Conservation (phyloP, 2,888 invertebrate genomes). For the Polyploca ridens region DNA sequence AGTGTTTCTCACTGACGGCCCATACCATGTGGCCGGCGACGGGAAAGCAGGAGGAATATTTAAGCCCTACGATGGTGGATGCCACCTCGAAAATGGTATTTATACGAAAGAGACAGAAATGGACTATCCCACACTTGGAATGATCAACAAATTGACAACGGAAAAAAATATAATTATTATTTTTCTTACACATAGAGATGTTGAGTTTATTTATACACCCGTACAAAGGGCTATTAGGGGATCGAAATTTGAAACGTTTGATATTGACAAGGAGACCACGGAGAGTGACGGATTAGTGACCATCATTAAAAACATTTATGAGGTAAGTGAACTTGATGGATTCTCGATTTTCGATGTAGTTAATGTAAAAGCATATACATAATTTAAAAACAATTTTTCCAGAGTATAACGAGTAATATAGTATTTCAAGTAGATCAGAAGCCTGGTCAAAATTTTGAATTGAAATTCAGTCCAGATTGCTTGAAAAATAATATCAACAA, state of each 20-base stretch:
- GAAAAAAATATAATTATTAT: slow-evolving; percentile 52
- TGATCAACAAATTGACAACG: slow-evolving; percentile 79
- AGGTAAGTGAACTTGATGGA: slow-evolving; percentile 46
- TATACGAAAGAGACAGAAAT: slow-evolving; percentile 84
- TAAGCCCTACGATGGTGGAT: slow-evolving; percentile 89
- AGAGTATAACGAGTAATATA: slow-evolving; percentile 55
- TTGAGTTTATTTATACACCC: slow-evolving; percentile 34
- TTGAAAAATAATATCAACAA: slow-evolving; percentile 8
- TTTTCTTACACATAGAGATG: slow-evolving; percentile 42
- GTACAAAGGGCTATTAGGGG: slow-evolving; percentile 45
- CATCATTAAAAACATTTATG: slow-evolving; percentile 51
- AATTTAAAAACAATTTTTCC: slow-evolving; percentile 28
- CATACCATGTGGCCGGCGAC: slow-evolving; percentile 92
- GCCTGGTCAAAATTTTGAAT: slow-evolving; percentile 52
- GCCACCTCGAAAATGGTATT: slow-evolving; percentile 82
- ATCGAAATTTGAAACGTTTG: slow-evolving; percentile 34
- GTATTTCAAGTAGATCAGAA: slow-evolving; percentile 47
- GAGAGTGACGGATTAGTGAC: slow-evolving; percentile 25
- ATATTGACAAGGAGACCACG: slow-evolving; percentile 14
- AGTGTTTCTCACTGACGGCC: slow-evolving; percentile 90
- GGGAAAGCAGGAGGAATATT: slow-evolving; percentile 88
- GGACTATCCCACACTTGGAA: slow-evolving; percentile 93
- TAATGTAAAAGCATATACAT: neutral
- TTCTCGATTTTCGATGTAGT: neutral
- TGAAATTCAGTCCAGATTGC: slow-evolving; percentile 75